Conservation (phyloP, 2,113 vertebrate genomes). For the Pyrgilauda ruficollis region DNA sequence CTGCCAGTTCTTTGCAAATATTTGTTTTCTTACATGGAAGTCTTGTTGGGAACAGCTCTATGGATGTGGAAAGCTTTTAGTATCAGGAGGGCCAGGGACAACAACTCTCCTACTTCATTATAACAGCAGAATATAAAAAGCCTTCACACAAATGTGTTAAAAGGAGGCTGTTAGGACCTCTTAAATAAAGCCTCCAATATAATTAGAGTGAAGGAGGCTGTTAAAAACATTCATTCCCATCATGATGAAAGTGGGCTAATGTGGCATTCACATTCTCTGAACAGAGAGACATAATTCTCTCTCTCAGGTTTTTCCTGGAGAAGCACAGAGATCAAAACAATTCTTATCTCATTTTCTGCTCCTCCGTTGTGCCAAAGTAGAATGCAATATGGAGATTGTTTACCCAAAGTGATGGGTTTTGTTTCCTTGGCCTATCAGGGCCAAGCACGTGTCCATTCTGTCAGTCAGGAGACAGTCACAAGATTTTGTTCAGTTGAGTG, state of each 20-base stretch:
- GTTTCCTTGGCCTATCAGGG: too few species aligned
- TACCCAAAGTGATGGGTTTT: too few species aligned
- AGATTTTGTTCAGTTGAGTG: too few species aligned
- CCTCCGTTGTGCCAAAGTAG: too few species aligned
- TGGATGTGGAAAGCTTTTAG: not conserved
- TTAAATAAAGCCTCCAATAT: not conserved
- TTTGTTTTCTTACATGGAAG: not conserved
- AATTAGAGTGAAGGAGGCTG: not conserved
- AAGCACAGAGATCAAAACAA: too few species aligned
- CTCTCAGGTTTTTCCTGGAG: too few species aligned
- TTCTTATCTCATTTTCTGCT: too few species aligned
- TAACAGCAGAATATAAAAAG: not conserved
- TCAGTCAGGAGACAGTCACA: too few species aligned
- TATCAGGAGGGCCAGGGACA: not conserved
- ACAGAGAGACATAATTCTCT: too few species aligned
- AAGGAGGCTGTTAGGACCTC: not conserved
- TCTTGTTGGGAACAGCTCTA: not conserved
- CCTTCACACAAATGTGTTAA: slow-evolving; percentile 32
- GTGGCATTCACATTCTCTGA: too few species aligned
- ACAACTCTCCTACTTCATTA: not conserved
- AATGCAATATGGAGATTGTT: too few species aligned
- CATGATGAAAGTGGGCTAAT: not conserved
- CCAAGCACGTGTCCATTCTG: too few species aligned
- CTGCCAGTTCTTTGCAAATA: not conserved
- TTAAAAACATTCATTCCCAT: not conserved